These are phyloP conservation scores for Stenurella melanura DNA, from an alignment of 2,888 invertebrate species.

Conservation along the genomic window DNA sequence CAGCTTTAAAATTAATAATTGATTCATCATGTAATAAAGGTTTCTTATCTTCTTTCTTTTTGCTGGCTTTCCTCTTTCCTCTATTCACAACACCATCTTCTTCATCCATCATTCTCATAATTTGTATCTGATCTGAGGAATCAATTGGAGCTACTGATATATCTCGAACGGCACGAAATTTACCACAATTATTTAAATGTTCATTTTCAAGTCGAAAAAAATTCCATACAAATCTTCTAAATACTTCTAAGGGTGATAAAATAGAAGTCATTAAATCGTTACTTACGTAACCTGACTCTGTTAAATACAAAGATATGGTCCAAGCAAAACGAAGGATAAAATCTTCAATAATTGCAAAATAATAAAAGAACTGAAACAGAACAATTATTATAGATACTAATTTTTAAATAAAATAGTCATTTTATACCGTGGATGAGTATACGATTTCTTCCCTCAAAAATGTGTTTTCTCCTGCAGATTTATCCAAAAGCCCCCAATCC, in stretches of 20 bases:
- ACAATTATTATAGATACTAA: slow-evolving; percentile 10
- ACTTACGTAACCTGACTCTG: slow-evolving; percentile 79
- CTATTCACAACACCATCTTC: slow-evolving; percentile 80
- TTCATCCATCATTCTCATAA: slow-evolving; percentile 86
- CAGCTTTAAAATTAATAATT: slow-evolving; percentile 66
- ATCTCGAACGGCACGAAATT: slow-evolving; percentile 90
- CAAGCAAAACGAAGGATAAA: slow-evolving; percentile 86
- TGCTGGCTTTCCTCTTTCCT: slow-evolving; percentile 62
- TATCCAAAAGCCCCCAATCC: slow-evolving; percentile 91
- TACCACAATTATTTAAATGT: slow-evolving; percentile 92
- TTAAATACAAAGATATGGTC: slow-evolving; percentile 83
- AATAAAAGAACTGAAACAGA: slow-evolving; percentile 81
- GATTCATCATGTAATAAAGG: slow-evolving; percentile 72
- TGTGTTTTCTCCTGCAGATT: slow-evolving; percentile 83
- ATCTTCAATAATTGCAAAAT: slow-evolving; percentile 89
- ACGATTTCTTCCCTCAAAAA: slow-evolving; percentile 87
- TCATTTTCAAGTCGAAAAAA: slow-evolving; percentile 93
- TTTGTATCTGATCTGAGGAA: slow-evolving; percentile 83
- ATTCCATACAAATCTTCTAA: slow-evolving; percentile 88
- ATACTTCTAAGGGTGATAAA: slow-evolving; percentile 81
- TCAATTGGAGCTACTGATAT: slow-evolving; percentile 87
- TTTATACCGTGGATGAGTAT: slow-evolving; percentile 82
- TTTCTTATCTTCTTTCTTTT: slow-evolving; percentile 73
- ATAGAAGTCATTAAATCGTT: slow-evolving; percentile 81
- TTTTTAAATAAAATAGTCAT: not conserved